Conservation (phyloP, 2,113 vertebrate species). For the Rhinogobius similis region DNA sequence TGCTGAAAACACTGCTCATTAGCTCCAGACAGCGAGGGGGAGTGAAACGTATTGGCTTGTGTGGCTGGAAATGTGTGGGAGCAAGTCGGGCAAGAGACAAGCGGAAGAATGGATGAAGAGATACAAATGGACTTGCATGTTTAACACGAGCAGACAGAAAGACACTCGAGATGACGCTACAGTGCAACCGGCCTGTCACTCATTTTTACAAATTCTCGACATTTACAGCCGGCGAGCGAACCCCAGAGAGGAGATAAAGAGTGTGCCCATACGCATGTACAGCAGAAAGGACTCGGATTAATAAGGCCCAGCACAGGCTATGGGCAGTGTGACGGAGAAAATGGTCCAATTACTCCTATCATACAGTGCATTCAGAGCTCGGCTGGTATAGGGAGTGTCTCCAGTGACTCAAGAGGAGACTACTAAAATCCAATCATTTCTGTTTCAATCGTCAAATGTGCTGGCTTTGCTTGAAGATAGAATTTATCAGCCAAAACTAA, state of each 20-base stretch:
- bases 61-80: conserved; percentile 16
- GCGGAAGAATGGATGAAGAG: neutral
- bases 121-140: conserved; percentile 4
- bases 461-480: conserved; percentile 29
- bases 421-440: conserved; percentile 57
- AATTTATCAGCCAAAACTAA: conserved; percentile 5
- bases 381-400: conserved; percentile 28
- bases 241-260: conserved; percentile 67
- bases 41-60: conserved; percentile 7
- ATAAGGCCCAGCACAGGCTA: conserved; percentile 61
- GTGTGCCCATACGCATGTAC: neutral
- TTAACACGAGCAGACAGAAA: neutral
- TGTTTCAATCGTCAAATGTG: conserved; percentile 46
- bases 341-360: conserved; percentile 59
- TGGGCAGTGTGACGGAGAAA: conserved; percentile 48
- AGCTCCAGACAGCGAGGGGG: conserved; percentile 16
- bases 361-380: conserved; percentile 38
- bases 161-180: conserved; percentile 2
- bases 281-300: conserved; percentile 68
- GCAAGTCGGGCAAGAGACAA: conserved; percentile 18
- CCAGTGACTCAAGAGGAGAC: conserved; percentile 35
- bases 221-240: conserved; percentile 54
- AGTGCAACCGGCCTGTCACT: conserved; percentile 26
- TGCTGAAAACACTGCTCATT: conserved; percentile 36
- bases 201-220: conserved; percentile 73